Percentiles rank a stretch among this genome's conserved stretches.
These are phyloP conservation scores for Parnassius orleans DNA, from an alignment of 2,888 invertebrate genomes.

Conservation along the genomic window DNA sequence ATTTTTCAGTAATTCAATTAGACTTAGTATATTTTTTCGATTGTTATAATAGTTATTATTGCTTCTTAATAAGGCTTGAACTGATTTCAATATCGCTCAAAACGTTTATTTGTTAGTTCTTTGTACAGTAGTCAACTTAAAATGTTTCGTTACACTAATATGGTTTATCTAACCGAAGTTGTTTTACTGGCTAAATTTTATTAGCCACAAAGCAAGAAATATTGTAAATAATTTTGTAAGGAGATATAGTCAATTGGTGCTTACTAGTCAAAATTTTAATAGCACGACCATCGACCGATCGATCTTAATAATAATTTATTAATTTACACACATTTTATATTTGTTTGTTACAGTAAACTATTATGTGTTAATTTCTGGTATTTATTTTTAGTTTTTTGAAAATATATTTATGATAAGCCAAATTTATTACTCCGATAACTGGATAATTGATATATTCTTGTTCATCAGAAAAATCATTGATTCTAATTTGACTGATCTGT, in stretches of 20 bases:
- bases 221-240: constrained; percentile 57
- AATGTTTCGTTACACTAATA: constrained; percentile 29
- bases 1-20: too few relatives aligned
- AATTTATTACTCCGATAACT: too few relatives aligned
- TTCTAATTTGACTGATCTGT: too few relatives aligned
- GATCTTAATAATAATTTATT: constrained; percentile 8
- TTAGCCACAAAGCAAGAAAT: constrained; percentile 50
- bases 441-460: too few relatives aligned
- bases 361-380: neutral
- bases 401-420: neutral
- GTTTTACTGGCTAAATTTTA: constrained; percentile 68
- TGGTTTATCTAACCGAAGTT: constrained; percentile 42
- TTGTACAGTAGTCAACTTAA: constrained; percentile 23
- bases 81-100: constrained; percentile 37
- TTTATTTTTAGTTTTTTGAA: constrained; percentile 2
- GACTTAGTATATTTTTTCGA: neutral
- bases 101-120: constrained; percentile 34
- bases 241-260: constrained; percentile 73
- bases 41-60: neutral
- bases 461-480: too few relatives aligned
- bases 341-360: neutral
- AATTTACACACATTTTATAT: neutral
- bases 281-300: constrained; percentile 47
- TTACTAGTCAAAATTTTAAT: constrained; percentile 81
- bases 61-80: constrained; percentile 26